These are phyloP conservation scores for Picathartes gymnocephalus DNA, from an alignment of 2,113 vertebrate species.

Conservation along the genomic window DNA sequence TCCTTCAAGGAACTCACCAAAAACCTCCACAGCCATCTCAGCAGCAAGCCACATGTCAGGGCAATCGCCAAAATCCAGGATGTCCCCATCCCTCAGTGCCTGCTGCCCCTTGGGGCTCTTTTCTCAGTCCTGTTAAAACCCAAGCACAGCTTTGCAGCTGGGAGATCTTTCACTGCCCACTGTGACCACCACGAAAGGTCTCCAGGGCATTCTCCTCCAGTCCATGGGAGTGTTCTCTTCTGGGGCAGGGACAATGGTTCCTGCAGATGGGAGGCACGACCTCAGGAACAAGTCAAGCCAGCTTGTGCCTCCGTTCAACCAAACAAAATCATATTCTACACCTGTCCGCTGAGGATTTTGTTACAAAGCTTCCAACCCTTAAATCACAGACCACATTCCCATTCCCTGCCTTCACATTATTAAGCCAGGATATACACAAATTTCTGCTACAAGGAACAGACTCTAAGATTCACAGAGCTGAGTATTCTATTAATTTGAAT, in stretches of 20 bases:
- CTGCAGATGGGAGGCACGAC: rapidly evolving
- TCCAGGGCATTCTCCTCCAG: background rate
- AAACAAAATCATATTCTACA: background rate
- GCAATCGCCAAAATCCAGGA: rapidly evolving
- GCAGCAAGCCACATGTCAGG: background rate
- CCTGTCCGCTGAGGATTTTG: background rate
- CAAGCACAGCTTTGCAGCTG: background rate
- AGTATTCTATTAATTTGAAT: conserved; percentile 25
- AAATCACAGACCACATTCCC: background rate
- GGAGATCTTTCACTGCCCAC: background rate
- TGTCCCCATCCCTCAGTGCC: background rate
- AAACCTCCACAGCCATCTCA: background rate
- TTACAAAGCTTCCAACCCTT: background rate
- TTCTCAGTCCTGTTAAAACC: background rate
- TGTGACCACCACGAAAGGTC: background rate
- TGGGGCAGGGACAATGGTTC: background rate
- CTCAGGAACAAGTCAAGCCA: background rate
- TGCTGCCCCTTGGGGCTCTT: background rate
- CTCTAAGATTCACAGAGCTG: background rate
- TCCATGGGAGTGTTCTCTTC: background rate
- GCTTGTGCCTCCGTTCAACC: background rate
- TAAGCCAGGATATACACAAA: background rate
- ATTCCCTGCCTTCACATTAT: background rate
- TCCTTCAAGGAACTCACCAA: background rate
- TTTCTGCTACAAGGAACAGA: background rate